phyloP scores from a whole-genome alignment of 2,797 vertebrate genomes.

The Petrocephalus sullivani region DNA sequence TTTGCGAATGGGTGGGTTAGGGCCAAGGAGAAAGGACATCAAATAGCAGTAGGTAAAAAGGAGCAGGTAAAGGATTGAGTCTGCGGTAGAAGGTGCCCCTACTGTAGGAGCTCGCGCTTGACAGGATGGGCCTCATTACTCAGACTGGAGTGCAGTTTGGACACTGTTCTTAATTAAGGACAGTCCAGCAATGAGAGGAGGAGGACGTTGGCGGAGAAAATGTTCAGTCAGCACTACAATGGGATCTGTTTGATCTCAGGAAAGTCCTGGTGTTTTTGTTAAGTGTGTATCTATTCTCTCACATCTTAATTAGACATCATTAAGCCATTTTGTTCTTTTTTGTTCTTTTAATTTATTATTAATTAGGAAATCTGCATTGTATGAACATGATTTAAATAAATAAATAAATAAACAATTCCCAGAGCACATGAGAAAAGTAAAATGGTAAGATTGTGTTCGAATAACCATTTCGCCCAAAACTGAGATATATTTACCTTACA shows the following conservation, averaged over 20 bases:
- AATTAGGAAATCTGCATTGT: background rate
- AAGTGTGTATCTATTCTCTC: background rate
- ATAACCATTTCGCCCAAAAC: no score
- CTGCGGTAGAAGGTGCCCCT: no score
- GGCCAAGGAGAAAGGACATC: background rate
- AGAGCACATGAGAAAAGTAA: no score
- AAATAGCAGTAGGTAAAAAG: background rate
- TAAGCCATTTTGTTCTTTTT: background rate
- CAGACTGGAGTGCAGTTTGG: background rate
- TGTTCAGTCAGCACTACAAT: background rate
- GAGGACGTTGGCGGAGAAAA: background rate
- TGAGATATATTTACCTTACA: no score
- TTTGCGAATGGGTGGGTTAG: background rate
- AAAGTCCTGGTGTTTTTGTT: background rate
- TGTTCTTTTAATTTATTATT: background rate
- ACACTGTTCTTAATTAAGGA: background rate
- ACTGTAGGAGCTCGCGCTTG: background rate
- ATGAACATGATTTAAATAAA: no score
- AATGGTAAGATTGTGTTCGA: no score
- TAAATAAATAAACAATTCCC: no score
- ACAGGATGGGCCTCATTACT: background rate
- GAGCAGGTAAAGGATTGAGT: background rate
- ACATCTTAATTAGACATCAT: background rate
- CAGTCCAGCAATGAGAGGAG: background rate
- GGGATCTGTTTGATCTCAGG: background rate